Base-by-base conservation (phyloP, 2,888 invertebrate genomes). In the Agrochola lota region DNA sequence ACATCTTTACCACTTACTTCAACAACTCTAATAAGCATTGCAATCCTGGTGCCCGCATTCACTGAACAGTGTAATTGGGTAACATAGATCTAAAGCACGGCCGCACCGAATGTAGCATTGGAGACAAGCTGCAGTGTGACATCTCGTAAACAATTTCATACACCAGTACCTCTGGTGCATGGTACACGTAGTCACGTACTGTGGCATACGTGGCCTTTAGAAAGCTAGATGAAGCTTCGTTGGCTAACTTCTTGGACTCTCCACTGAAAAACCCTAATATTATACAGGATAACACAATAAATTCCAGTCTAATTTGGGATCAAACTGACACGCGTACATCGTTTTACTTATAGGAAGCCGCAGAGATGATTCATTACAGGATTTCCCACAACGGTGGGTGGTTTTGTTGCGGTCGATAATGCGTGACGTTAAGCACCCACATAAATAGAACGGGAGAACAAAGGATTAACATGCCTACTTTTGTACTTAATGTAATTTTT, bases 311-410 rank as follows among this genome's bases (percentile, higher is more conserved):
- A 66, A 77, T 74, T 85, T 60, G 4, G 71, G 78, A 84, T 75
- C n/a, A 73, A 67, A 73, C 69, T 49, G 71, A 64, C 30, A 72
- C 52, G 46, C 69, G 26, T 71, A 67, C 77, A 77, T 49, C 62
- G 49, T 49, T 74, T 70, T 23, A 77, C 57, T 67, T 35, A 20
- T 55, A 85, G 74, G 67, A 74, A 78, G 70, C 74, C 70, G 35
- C 63, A 74, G 40, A 79, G 64, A 81, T 87, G 81, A 87, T 85
- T 85, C 84, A 87, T 87, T 77, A 69, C 88, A 81, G 86, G 86
- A 87, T 80, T 87, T 87, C 86, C 87, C 78, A 74, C 43, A 67
- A 40, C 63, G 20, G 69, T 71, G 74, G 74, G 74, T 60, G 70
- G 84, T 74, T 68, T 74, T 69, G 63, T 64, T 70, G 77, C 83